A percentile compares a stretch with the other conserved stretches of the same genome.
Evolutionary conservation across 2,797 vertebrate genomes (phyloP).

Genomic region (Gouania willdenowi): DNA sequence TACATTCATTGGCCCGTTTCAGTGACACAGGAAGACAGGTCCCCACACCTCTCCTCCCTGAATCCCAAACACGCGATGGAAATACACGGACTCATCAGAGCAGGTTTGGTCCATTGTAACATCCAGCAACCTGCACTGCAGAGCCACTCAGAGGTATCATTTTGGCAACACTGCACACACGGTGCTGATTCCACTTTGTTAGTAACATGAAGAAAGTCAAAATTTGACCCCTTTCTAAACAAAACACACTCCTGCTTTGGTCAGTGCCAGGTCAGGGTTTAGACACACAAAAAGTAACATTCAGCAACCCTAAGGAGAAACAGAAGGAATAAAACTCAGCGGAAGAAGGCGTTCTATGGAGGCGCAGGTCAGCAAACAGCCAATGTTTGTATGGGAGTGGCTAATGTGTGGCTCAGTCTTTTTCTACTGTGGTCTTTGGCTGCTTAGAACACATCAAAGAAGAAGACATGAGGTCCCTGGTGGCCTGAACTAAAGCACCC

Average conservation of each 20-base stretch:
- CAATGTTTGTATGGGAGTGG: too few relatives aligned
- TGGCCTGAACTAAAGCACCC: conserved; percentile 70
- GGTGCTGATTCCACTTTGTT: not conserved
- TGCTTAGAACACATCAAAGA: conserved; percentile 87
- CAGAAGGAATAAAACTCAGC: too few relatives aligned
- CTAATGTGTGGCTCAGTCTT: conserved; percentile 54
- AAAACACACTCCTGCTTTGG: too few relatives aligned
- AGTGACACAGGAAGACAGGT: conserved; percentile 87
- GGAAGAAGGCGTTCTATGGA: too few relatives aligned
- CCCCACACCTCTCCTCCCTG: not conserved
- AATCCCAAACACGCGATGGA: not conserved
- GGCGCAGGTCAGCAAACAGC: too few relatives aligned
- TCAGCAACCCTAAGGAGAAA: not conserved
- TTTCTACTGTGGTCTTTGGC: conserved; percentile 85
- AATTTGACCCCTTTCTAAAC: too few relatives aligned
- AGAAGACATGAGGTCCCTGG: conserved; percentile 55
- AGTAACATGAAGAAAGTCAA: not conserved
- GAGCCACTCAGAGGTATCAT: conserved; percentile 16
- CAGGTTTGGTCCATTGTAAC: not conserved
- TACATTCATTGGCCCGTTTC: conserved; percentile 91
- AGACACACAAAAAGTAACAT: not conserved
- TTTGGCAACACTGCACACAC: conserved; percentile 9
- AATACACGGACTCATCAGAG: conserved; percentile 10
- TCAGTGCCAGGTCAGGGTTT: too few relatives aligned
- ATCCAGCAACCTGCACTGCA: conserved; percentile 3